phyloP scores from a whole-genome alignment of 1,140 invertebrate genomes.

The Pseudomyrmex gracilis region DNA sequence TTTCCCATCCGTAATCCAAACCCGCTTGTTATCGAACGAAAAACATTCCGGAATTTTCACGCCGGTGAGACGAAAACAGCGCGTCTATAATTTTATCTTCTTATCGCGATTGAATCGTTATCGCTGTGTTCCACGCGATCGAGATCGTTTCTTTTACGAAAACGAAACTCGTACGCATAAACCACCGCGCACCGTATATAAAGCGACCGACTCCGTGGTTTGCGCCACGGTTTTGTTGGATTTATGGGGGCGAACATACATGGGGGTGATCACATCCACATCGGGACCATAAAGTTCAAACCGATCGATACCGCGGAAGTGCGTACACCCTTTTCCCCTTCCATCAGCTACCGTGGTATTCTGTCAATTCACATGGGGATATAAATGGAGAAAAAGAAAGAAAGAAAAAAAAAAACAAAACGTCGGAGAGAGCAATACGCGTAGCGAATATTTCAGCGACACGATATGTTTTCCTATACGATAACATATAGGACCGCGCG shows the following conservation, averaged over 20 bases:
- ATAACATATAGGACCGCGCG: not conserved
- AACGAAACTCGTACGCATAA: too few relatives aligned
- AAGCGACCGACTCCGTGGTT: constrained; percentile 6
- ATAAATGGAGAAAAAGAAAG: not conserved
- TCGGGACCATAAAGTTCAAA: constrained; percentile 6
- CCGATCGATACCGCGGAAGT: constrained; percentile 31
- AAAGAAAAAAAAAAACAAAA: not conserved
- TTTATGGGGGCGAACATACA: constrained; percentile 30
- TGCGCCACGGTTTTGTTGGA: too few relatives aligned
- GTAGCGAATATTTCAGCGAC: constrained; percentile 18
- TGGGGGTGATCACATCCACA: constrained; percentile 13
- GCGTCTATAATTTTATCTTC: too few relatives aligned
- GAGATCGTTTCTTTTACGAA: too few relatives aligned
- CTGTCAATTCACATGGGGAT: not conserved
- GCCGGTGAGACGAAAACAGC: too few relatives aligned
- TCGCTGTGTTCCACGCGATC: too few relatives aligned
- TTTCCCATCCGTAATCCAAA: too few relatives aligned
- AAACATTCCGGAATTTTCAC: too few relatives aligned
- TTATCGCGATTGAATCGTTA: too few relatives aligned
- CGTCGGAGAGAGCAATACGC: not conserved
- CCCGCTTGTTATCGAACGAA: too few relatives aligned
- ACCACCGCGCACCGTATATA: not conserved
- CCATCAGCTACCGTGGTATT: not conserved
- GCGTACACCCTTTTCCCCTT: too few relatives aligned
- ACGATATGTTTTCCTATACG: constrained; percentile 24